Conservation (phyloP, 2,113 vertebrate genomes). For the Pygoscelis antarcticus region DNA sequence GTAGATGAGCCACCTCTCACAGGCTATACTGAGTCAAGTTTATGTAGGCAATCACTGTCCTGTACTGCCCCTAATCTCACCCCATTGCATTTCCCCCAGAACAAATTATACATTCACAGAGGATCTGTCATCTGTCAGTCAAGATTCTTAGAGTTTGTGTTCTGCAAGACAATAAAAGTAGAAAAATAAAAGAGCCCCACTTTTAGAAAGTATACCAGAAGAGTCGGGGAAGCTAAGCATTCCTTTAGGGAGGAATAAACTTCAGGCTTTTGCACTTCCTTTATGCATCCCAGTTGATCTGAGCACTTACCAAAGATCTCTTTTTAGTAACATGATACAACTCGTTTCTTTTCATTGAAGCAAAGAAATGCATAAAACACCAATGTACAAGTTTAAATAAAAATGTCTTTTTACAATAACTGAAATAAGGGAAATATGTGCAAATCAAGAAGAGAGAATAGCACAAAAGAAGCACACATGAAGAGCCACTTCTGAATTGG, state of each 20-base stretch:
- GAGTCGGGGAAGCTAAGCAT: neutral
- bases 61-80: neutral
- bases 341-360: neutral
- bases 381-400: neutral
- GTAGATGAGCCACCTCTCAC: neutral
- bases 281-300: neutral
- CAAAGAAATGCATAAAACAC: neutral
- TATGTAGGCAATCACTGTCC: neutral
- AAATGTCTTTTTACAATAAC: neutral
- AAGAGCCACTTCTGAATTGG: neutral
- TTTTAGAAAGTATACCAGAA: constrained; percentile 5
- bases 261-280: constrained; percentile 47
- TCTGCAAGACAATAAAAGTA: neutral
- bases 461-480: neutral
- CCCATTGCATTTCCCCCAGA: neutral
- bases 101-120: neutral
- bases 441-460: neutral
- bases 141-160: neutral
- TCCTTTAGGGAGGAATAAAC: constrained; percentile 51
- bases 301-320: constrained; percentile 46
- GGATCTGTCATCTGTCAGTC: neutral
- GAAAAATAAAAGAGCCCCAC: neutral
- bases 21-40: neutral
- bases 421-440: neutral
- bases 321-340: constrained; percentile 37